phyloP scores from a whole-genome alignment of 2,113 vertebrate species.

The Semnornis frantzii region DNA sequence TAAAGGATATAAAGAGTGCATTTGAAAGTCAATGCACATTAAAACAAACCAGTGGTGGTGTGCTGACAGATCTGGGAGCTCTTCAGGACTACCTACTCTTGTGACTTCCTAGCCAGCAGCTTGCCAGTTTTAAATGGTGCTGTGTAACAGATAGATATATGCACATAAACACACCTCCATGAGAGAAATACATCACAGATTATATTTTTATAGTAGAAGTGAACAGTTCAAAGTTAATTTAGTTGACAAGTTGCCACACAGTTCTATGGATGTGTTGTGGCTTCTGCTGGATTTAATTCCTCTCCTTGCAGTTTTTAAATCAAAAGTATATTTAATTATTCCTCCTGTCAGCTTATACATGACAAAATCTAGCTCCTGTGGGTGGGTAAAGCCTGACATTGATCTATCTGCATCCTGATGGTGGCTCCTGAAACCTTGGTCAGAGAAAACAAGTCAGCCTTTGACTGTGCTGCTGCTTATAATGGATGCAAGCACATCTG shows the following conservation, averaged over 20 bases:
- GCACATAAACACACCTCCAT: background rate
- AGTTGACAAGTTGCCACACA: conserved; percentile 6
- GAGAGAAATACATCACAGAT: conserved; percentile 21
- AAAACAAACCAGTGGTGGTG: background rate
- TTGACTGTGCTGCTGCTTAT: background rate
- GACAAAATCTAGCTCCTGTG: background rate
- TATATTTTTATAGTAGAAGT: background rate
- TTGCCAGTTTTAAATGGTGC: background rate
- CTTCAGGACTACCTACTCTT: background rate
- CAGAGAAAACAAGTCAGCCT: background rate
- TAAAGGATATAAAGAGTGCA: background rate
- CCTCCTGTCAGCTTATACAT: background rate
- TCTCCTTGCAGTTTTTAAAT: conserved; percentile 24
- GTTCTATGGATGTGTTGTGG: background rate
- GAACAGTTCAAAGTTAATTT: background rate
- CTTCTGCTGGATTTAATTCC: conserved; percentile 7
- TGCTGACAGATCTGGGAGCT: background rate
- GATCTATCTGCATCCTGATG: background rate
- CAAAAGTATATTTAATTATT: conserved; percentile 35
- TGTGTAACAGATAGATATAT: background rate
- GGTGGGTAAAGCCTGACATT: background rate
- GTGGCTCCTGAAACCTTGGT: background rate
- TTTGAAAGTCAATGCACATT: background rate
- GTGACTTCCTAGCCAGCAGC: background rate
- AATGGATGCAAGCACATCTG: background rate